Evolutionary conservation across 2,888 invertebrate species (phyloP).

Genomic region (Tribolium freemani): DNA sequence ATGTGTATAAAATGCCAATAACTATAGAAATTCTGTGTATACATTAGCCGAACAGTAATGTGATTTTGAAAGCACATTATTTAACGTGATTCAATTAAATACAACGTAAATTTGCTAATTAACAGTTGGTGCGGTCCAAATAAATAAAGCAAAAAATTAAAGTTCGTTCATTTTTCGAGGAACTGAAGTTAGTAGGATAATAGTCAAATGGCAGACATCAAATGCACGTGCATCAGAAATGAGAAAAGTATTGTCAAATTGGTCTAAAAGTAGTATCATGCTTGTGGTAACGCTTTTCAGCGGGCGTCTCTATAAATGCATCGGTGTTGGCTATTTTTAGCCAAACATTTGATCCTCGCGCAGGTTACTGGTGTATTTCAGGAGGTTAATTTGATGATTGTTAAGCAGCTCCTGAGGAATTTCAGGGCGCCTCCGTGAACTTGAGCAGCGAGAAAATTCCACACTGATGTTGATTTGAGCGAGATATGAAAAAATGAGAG

Average conservation of each 20-base stretch:
- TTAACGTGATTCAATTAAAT: not conserved
- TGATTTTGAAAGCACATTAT: not conserved
- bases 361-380: slow-evolving; percentile 43
- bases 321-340: slow-evolving; percentile 47
- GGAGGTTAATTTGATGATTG: slow-evolving; percentile 44
- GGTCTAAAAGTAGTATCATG: slow-evolving; percentile 31
- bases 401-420: slow-evolving; percentile 31
- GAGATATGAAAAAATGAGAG: slow-evolving; percentile 11
- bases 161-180: too few species aligned
- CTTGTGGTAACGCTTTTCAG: slow-evolving; percentile 44
- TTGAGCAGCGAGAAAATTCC: slow-evolving; percentile 5
- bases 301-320: slow-evolving; percentile 51
- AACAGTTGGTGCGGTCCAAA: not conserved
- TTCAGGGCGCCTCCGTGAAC: slow-evolving; percentile 23
- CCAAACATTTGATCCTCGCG: slow-evolving; percentile 50
- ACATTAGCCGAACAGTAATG: not conserved
- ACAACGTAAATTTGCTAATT: not conserved
- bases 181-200: too few species aligned
- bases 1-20: too few species aligned
- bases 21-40: not conserved
- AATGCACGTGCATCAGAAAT: not conserved
- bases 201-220: not conserved
- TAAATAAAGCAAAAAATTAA: too few species aligned
- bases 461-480: too few species aligned
- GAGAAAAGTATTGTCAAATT: slow-evolving; percentile 6